These are phyloP conservation scores for Drosophila aff. DNA, from an alignment of 1,140 invertebrate genomes.

Conservation along the genomic window DNA sequence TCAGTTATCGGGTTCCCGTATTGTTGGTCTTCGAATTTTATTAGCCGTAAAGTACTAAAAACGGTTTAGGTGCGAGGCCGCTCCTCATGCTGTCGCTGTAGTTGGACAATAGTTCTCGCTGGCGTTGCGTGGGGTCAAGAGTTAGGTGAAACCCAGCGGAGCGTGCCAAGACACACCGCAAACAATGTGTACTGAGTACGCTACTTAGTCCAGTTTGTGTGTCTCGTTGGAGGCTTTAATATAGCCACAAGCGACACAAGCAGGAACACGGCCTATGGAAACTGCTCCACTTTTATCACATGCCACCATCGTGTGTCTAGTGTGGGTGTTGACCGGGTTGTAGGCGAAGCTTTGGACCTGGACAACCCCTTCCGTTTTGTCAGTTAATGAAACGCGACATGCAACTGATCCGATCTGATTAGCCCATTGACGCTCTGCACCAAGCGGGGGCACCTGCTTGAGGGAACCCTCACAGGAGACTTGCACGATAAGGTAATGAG, in stretches of 20 bases:
- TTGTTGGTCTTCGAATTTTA: slow-evolving; percentile 56
- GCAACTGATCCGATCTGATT: slow-evolving; percentile 47
- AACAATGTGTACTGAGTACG: slow-evolving; percentile 24
- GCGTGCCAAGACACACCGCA: slow-evolving; percentile 54
- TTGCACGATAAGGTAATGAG: not conserved
- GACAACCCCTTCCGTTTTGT: slow-evolving; percentile 32
- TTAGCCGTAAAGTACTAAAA: slow-evolving; percentile 74
- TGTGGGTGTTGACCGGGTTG: slow-evolving; percentile 26
- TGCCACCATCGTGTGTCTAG: slow-evolving; percentile 63
- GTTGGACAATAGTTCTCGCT: slow-evolving; percentile 13
- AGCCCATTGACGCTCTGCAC: slow-evolving; percentile 16
- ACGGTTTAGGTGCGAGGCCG: slow-evolving; percentile 38
- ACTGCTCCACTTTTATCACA: slow-evolving; percentile 71
- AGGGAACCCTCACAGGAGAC: not conserved
- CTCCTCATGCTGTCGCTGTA: slow-evolving; percentile 11
- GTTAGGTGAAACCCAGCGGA: slow-evolving; percentile 65
- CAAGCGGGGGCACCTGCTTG: not conserved
- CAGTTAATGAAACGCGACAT: slow-evolving; percentile 53
- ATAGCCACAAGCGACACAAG: slow-evolving; percentile 21
- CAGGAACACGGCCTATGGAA: slow-evolving; percentile 5
- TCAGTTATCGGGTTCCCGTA: slow-evolving; percentile 27
- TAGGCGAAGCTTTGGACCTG: slow-evolving; percentile 4
- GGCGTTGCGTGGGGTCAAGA: slow-evolving; percentile 75
- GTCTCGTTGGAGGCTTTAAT: slow-evolving; percentile 45
- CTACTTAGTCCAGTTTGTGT: slow-evolving; percentile 55